phyloP scores from a whole-genome alignment of 2,113 vertebrate genomes.

The Zosterops pallidus region DNA sequence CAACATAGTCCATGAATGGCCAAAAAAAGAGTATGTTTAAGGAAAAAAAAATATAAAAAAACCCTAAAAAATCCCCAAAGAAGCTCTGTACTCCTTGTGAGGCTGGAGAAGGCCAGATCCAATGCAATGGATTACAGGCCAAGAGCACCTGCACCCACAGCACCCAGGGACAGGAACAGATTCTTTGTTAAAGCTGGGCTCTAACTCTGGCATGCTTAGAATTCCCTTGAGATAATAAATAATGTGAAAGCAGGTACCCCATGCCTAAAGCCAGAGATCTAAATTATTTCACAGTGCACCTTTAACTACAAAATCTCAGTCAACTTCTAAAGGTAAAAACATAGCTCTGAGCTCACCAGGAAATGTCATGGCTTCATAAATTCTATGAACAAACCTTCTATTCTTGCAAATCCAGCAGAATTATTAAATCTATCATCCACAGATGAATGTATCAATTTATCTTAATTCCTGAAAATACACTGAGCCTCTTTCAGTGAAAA shows the following conservation, averaged over 20 bases:
- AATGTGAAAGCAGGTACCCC: not conserved
- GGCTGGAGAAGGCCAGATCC: not conserved
- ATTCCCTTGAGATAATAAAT: constrained; percentile 22
- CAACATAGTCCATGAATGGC: not conserved
- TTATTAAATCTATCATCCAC: constrained; percentile 68
- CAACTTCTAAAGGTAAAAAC: constrained; percentile 36
- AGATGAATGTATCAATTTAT: constrained; percentile 70
- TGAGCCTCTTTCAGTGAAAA: constrained; percentile 49
- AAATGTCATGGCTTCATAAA: constrained; percentile 48
- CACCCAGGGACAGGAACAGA: not conserved
- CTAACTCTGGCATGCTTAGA: not conserved
- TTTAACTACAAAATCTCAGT: constrained; percentile 28
- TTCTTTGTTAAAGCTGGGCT: not conserved
- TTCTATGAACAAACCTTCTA: constrained; percentile 56
- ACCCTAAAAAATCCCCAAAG: not conserved
- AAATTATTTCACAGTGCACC: constrained; percentile 9
- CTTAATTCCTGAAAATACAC: constrained; percentile 74
- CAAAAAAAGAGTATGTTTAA: not conserved
- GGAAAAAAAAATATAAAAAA: not conserved
- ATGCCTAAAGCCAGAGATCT: not conserved
- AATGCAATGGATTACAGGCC: not conserved
- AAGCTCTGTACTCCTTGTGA: not conserved
- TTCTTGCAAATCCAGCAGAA: constrained; percentile 60
- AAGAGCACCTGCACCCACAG: not conserved
- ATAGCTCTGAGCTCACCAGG: not conserved